These are phyloP conservation scores for Pandemis heparana DNA, from an alignment of 2,888 invertebrate species.

Conservation along the genomic window DNA sequence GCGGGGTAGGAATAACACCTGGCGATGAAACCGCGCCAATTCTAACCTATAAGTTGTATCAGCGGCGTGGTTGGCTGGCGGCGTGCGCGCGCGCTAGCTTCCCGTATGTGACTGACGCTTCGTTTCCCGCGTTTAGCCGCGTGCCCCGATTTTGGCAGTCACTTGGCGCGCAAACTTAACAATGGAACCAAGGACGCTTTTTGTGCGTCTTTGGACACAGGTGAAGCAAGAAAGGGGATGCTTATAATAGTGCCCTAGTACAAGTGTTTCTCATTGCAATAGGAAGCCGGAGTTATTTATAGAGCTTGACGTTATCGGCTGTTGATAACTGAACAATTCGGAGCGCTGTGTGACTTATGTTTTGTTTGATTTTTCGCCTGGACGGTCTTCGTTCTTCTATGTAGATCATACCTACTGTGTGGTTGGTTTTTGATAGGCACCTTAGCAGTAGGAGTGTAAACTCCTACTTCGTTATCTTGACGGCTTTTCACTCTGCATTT, in stretches of 20 bases:
- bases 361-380: slow-evolving; percentile 1
- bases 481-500: too few species aligned
- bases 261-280: slow-evolving; percentile 23
- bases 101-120: slow-evolving; percentile 65
- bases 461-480: too few species aligned
- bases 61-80: slow-evolving; percentile 64
- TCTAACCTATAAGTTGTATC: slow-evolving; percentile 74
- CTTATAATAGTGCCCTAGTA: slow-evolving; percentile 25
- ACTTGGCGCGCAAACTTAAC: slow-evolving; percentile 83
- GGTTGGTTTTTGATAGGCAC: neutral
- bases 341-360: slow-evolving; percentile 28
- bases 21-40: slow-evolving; percentile 80
- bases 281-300: slow-evolving; percentile 16
- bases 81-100: slow-evolving; percentile 70
- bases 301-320: slow-evolving; percentile 32
- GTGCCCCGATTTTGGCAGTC: slow-evolving; percentile 77
- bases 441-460: too few species aligned
- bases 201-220: slow-evolving; percentile 74
- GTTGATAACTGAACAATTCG: slow-evolving; percentile 19
- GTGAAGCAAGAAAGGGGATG: slow-evolving; percentile 74
- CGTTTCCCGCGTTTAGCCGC: slow-evolving; percentile 76
- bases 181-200: slow-evolving; percentile 82
- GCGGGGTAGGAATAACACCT: slow-evolving; percentile 76
- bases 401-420: neutral
- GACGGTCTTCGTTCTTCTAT: neutral